phyloP scores from a whole-genome alignment of 2,113 vertebrate species.

The Bucco capensis region DNA sequence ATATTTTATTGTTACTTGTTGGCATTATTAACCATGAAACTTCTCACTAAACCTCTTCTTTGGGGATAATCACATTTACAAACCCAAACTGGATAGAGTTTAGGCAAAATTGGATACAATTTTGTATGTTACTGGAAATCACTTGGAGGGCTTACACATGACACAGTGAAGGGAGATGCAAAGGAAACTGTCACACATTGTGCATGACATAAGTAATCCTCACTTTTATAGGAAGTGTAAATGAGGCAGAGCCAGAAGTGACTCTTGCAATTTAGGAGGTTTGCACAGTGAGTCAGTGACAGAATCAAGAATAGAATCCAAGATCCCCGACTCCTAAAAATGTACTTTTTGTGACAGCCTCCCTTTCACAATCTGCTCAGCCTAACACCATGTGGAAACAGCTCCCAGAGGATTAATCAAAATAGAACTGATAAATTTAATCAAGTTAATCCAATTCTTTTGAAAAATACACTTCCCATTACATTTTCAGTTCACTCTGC shows the following conservation, averaged over 20 bases:
- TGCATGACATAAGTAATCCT: background rate
- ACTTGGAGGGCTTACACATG: background rate
- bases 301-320: conserved; percentile 10
- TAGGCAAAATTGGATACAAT: background rate
- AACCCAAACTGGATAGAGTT: background rate
- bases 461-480: background rate
- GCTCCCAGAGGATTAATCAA: background rate
- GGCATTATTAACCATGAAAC: background rate
- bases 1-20: background rate
- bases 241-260: conserved; percentile 8
- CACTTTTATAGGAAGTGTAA: conserved; percentile 7
- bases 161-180: background rate
- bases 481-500: background rate
- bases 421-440: background rate
- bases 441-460: background rate
- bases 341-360: background rate
- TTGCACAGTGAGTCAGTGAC: conserved; percentile 7
- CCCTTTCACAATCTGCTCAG: background rate
- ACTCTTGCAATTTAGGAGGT: background rate
- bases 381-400: background rate
- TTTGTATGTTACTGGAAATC: background rate
- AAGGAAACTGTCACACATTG: background rate
- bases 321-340: background rate
- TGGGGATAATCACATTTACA: background rate
- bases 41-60: background rate